phyloP scores from a whole-genome alignment of 2,113 vertebrate genomes.

The Leptodactylus fuscus region DNA sequence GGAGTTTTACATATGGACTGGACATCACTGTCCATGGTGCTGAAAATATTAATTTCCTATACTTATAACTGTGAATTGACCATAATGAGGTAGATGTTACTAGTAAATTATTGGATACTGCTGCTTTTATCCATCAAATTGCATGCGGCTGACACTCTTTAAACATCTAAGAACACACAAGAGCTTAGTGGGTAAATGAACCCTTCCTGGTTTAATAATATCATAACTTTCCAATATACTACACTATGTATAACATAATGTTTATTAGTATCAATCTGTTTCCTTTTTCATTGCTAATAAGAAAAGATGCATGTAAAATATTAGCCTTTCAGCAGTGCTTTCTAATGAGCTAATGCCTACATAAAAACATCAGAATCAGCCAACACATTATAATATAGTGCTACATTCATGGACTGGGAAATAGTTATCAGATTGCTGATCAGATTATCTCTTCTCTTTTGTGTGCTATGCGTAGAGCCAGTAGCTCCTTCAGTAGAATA shows the following conservation, averaged over 20 bases:
- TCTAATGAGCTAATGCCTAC: no score
- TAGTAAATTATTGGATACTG: background rate
- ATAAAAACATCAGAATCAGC: no score
- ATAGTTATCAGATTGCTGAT: no score
- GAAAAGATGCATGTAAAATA: background rate
- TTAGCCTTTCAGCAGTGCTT: no score
- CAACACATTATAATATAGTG: no score
- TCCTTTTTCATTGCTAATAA: background rate
- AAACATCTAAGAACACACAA: background rate
- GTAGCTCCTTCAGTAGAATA: no score
- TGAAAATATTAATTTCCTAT: background rate
- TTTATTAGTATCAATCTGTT: background rate
- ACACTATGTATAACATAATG: background rate
- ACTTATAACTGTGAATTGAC: background rate
- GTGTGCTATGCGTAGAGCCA: no score
- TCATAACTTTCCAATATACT: background rate
- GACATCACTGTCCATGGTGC: background rate
- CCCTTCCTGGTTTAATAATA: background rate
- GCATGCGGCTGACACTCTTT: background rate
- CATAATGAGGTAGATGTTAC: constrained; percentile 5
- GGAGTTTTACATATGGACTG: background rate
- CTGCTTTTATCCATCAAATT: background rate
- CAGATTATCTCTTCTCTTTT: no score
- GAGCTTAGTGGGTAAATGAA: background rate
- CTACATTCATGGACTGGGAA: no score